Base-by-base conservation (phyloP, 2,113 vertebrate genomes). In the Archocentrus centrarchus region DNA sequence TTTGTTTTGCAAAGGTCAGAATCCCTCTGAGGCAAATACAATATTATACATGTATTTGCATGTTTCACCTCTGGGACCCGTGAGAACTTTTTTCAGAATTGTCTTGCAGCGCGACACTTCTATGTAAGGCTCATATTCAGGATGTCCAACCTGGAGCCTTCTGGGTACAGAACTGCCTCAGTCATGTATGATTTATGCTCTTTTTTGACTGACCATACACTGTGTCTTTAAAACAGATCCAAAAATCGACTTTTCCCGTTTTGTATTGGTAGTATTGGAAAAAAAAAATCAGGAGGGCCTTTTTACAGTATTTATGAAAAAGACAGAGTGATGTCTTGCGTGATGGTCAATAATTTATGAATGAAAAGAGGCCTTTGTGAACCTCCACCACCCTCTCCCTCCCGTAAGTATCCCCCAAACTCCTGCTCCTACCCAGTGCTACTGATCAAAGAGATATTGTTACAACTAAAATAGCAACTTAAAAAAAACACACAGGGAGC, bases 391-490 rank as follows among this genome's bases (percentile, higher is more conserved):
- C 68, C 79, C 85, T 27, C 82, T 60, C 68, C 58, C 44, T 24
- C 60, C 66, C 50, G 3, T 75, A 82, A 79, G 75, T 79, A 86
- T 73, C 75, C 64, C 79, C 79, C 66, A 57, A 91, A 92, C 83
- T 87, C 63, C 83, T 82, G 87, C 89, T 92, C 81, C 68, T 80
- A 77, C 86, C 85, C 86, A 84, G 88, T 47, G 96, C 89, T 82
- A 82, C 61, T 24, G 85, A 96, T 97, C 96, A 96, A 96, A 97
- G 96, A 96, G 94, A 97, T 95, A 96, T 93, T 93, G 95, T 94
- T 94, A 96, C 96, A 90, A 93, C 95, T 20, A 95, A 97, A 97
- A 97, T 96, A 97, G 96, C 94, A 96, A 94, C 95, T 61, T 95
- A 95, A 94, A 39, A 39, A 93, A 90, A 93, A 95, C 93, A 91